Conservation (phyloP, 2,113 vertebrate species). For the Podilymbus podiceps region DNA sequence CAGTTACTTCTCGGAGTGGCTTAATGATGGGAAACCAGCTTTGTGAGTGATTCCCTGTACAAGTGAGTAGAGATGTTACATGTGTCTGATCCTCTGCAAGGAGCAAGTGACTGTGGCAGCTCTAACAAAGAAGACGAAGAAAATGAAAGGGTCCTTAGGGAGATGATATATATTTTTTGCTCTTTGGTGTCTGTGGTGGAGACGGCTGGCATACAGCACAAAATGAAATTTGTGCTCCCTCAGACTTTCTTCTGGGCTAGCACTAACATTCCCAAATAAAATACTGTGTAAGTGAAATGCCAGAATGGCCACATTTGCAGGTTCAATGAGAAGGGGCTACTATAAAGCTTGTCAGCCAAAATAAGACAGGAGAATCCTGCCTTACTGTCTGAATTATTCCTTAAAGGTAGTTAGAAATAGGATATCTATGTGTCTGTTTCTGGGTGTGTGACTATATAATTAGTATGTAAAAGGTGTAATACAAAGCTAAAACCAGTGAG, state of each 20-base stretch:
- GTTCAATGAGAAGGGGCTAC: neutral
- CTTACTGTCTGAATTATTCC: neutral
- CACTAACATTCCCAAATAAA: neutral
- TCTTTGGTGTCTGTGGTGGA: neutral
- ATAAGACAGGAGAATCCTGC: neutral
- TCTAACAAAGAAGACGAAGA: neutral
- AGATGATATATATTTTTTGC: neutral
- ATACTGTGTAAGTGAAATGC: neutral
- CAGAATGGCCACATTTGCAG: neutral
- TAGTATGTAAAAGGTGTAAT: neutral
- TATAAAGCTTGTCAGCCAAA: neutral
- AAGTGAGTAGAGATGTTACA: neutral
- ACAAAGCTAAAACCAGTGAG: neutral
- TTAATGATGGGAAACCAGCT: neutral
- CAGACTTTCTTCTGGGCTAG: neutral
- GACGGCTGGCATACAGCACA: neutral
- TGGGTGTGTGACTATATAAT: neutral
- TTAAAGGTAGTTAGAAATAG: neutral
- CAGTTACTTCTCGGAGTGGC: neutral
- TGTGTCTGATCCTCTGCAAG: neutral
- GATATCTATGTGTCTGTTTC: neutral
- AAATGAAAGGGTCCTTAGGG: constrained; percentile 1
- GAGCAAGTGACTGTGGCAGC: neutral
- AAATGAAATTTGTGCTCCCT: neutral
- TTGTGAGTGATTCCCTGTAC: neutral